Evolutionary conservation across 2,113 vertebrate genomes (phyloP).

Genomic region (Microcebus griseorufus): DNA sequence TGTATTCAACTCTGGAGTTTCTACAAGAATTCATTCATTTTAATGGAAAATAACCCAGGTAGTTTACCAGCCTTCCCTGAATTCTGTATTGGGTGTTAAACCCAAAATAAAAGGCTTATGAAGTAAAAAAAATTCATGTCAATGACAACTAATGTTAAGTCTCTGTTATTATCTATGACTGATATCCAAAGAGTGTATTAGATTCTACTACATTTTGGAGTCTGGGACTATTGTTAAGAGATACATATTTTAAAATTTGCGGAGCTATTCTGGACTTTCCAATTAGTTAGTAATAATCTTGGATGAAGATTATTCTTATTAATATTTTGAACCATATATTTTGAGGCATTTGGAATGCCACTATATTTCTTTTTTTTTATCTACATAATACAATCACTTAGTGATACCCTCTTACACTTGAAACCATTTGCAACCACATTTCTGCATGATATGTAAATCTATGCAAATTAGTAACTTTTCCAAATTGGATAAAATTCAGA

Average conservation of each 20-base stretch:
- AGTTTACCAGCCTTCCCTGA: not conserved
- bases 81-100: slow-evolving; percentile 65
- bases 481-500: not conserved
- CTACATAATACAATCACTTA: not conserved
- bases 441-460: not conserved
- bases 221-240: not conserved
- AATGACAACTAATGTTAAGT: not conserved
- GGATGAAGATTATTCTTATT: not conserved
- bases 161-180: not conserved
- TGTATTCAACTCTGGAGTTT: not conserved
- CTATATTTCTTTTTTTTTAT: not conserved
- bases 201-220: not conserved
- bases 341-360: not conserved
- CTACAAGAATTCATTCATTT: not conserved
- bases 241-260: not conserved
- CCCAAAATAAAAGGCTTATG: not conserved
- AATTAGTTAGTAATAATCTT: not conserved
- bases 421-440: not conserved
- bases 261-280: not conserved
- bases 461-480: not conserved
- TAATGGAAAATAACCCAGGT: not conserved
- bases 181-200: not conserved
- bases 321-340: not conserved
- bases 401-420: no score
- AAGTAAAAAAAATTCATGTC: not conserved